These are phyloP conservation scores for Brevipalpus yothersi DNA, from an alignment of 1,140 invertebrate genomes.

Conservation along the genomic window DNA sequence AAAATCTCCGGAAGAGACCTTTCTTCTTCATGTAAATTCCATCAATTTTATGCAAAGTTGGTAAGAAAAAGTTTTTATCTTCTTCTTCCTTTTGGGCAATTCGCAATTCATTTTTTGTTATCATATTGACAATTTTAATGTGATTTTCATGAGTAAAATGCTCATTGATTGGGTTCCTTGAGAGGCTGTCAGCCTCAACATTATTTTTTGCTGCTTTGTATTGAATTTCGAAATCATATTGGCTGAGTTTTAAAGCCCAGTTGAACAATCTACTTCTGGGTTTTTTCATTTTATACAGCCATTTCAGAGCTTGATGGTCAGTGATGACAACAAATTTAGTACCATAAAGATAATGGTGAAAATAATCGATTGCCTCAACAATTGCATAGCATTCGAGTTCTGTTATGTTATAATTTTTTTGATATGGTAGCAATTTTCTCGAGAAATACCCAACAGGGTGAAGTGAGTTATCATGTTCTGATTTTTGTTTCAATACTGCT, in stretches of 20 bases:
- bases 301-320: not conserved
- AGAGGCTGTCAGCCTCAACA: not conserved
- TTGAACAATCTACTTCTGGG: not conserved
- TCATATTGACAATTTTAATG: not conserved
- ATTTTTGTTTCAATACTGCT: slow-evolving; percentile 9
- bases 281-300: not conserved
- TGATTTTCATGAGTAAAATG: not conserved
- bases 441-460: slow-evolving; percentile 20
- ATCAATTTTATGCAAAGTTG: no score
- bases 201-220: not conserved
- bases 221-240: not conserved
- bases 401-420: slow-evolving; percentile 16
- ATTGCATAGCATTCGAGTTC: slow-evolving; percentile 28
- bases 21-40: no score
- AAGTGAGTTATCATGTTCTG: slow-evolving; percentile 14
- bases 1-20: no score
- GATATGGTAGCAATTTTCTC: not conserved
- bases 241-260: not conserved
- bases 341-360: slow-evolving; percentile 25
- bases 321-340: not conserved
- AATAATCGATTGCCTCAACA: slow-evolving; percentile 22
- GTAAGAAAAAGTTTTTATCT: no score
- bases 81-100: not conserved
- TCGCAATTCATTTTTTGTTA: not conserved
- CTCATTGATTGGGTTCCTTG: no score